A percentile compares a stretch with the other conserved stretches of the same genome.
Conservation (phyloP, 2,113 vertebrate genomes). For the Istiophorus platypterus region DNA sequence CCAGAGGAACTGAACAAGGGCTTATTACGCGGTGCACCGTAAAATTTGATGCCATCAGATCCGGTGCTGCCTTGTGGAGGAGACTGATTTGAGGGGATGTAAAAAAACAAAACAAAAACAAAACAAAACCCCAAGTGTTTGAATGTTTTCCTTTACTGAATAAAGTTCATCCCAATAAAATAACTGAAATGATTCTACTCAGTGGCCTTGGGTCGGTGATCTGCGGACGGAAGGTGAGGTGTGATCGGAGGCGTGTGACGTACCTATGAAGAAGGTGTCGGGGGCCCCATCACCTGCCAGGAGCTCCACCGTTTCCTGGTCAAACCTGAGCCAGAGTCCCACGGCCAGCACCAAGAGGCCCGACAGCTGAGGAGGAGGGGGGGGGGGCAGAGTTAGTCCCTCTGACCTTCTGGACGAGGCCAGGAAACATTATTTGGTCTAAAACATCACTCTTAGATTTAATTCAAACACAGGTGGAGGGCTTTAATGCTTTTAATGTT, state of each 20-base stretch:
- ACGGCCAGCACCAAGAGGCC: conserved; percentile 92
- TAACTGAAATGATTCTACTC: background rate
- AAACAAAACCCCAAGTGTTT: no score
- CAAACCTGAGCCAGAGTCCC: conserved; percentile 95
- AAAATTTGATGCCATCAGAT: conserved; percentile 1
- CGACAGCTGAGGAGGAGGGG: conserved; percentile 89
- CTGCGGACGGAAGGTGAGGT: background rate
- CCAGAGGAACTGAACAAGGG: background rate
- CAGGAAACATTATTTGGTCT: background rate
- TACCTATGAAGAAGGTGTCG: conserved; percentile 92
- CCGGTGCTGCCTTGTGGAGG: background rate
- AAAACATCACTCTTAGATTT: background rate
- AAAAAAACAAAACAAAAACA: no score
- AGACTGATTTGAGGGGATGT: background rate
- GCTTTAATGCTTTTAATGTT: conserved; percentile 3
- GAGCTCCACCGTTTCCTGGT: conserved; percentile 86
- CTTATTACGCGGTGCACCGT: conserved; percentile 1
- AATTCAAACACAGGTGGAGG: background rate
- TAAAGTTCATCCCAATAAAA: no score
- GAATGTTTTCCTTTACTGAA: no score
- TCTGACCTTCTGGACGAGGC: background rate
- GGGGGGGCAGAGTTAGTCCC: conserved; percentile 26
- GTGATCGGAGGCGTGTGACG: conserved; percentile 63
- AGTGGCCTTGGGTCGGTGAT: background rate
- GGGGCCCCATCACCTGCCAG: conserved; percentile 86